phyloP scores from a whole-genome alignment of 2,888 invertebrate genomes.

The Megaustenia siamemsis region DNA sequence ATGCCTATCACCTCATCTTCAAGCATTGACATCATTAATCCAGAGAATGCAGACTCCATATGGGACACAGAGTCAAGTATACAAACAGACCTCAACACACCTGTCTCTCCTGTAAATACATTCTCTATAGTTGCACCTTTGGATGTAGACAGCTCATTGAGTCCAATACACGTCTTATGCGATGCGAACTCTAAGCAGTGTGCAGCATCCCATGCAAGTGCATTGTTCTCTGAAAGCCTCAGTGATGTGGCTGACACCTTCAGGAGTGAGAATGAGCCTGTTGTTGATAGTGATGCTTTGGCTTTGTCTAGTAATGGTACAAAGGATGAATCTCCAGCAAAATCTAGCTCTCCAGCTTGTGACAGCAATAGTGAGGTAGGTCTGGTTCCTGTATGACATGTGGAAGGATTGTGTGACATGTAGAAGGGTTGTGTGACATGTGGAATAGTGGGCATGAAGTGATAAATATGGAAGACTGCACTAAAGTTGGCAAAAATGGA shows the following conservation, averaged over 20 bases:
- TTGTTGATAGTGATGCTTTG: neutral
- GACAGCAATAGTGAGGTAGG: constrained; percentile 73
- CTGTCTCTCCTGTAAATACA: neutral
- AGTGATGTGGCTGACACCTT: neutral
- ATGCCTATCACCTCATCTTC: neutral
- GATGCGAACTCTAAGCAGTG: neutral
- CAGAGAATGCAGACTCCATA: constrained; percentile 15
- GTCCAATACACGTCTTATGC: neutral
- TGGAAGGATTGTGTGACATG: no score
- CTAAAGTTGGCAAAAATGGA: no score
- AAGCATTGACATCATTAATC: neutral
- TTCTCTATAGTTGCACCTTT: neutral
- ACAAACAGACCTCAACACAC: neutral
- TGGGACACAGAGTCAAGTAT: neutral
- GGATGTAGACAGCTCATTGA: neutral
- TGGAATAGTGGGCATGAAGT: no score
- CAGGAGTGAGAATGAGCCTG: neutral
- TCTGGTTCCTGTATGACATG: no score
- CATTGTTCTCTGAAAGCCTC: neutral
- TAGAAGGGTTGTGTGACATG: no score
- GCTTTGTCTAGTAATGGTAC: neutral
- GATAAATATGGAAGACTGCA: no score
- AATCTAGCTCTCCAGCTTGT: constrained; percentile 66
- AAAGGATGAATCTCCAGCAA: constrained; percentile 47
- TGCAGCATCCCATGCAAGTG: neutral